Conservation (phyloP, 2,113 vertebrate genomes). For the Clinocottus analis region DNA sequence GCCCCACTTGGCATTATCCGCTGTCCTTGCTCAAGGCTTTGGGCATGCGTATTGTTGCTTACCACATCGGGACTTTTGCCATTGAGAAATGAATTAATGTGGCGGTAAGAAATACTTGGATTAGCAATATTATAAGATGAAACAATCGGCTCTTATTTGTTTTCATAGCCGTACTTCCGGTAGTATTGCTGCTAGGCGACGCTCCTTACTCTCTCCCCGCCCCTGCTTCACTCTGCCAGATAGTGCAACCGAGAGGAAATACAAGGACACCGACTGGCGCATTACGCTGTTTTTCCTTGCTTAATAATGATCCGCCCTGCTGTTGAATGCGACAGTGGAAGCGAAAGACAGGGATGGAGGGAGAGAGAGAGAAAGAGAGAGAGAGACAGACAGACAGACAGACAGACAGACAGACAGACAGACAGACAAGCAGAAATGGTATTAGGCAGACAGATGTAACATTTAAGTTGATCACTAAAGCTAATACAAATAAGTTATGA, state of each 20-base stretch:
- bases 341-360: constrained; percentile 15
- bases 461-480: no score
- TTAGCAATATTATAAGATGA: neutral
- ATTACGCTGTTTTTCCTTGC: constrained; percentile 66
- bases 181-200: neutral
- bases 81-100: neutral
- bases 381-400: neutral
- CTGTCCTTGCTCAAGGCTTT: no score
- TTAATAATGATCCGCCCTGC: constrained; percentile 66
- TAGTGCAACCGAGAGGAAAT: constrained; percentile 65
- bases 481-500: no score
- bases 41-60: no score
- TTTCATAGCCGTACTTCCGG: constrained; percentile 26
- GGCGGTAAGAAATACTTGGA: neutral
- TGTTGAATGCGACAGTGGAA: constrained; percentile 66
- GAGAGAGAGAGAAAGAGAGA: constrained; percentile 9
- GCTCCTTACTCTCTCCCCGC: constrained; percentile 41
- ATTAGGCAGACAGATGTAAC: no score
- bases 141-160: constrained; percentile 46
- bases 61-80: no score
- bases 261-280: constrained; percentile 48
- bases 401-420: neutral
- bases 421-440: no score
- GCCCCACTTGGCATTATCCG: no score
- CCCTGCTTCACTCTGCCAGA: constrained; percentile 63